Evolutionary conservation across 2,797 vertebrate genomes (phyloP).

Genomic region (Urosaurus nigricauda): DNA sequence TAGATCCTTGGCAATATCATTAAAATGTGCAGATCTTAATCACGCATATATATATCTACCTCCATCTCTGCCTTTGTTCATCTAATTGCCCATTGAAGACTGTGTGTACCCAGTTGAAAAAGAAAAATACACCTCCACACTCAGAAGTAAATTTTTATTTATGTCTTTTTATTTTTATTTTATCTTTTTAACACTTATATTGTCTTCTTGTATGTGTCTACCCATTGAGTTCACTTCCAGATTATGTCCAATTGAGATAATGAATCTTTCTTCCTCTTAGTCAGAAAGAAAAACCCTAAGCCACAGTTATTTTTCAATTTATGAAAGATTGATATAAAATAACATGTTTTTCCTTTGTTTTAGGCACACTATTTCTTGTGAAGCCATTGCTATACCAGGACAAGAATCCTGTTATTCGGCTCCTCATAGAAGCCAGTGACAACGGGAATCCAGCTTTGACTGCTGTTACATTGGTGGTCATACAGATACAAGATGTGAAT

Average conservation of each 20-base stretch:
- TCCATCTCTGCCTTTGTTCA: too few species aligned
- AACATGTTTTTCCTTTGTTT: slow-evolving; percentile 66
- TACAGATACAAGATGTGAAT: slow-evolving; percentile 85
- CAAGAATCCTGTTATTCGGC: slow-evolving; percentile 77
- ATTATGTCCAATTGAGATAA: background rate
- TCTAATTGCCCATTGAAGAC: background rate
- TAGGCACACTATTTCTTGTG: slow-evolving; percentile 88
- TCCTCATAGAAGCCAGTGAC: slow-evolving; percentile 90
- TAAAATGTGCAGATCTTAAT: too few species aligned
- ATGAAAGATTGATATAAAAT: slow-evolving; percentile 4
- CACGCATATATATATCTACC: too few species aligned
- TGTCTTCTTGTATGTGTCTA: too few species aligned
- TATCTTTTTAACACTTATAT: background rate
- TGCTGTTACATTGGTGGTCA: slow-evolving; percentile 82
- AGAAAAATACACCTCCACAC: background rate
- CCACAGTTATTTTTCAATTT: background rate
- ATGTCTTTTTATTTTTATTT: too few species aligned
- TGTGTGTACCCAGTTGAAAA: background rate
- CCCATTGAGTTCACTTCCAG: background rate
- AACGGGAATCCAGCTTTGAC: slow-evolving; percentile 83
- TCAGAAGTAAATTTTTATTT: background rate
- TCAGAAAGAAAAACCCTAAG: background rate
- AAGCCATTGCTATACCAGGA: slow-evolving; percentile 77
- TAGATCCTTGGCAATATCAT: background rate
- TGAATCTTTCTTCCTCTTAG: background rate